Evolutionary conservation across 2,888 invertebrate genomes (phyloP).

Genomic region (Phaedon cochleariae): DNA sequence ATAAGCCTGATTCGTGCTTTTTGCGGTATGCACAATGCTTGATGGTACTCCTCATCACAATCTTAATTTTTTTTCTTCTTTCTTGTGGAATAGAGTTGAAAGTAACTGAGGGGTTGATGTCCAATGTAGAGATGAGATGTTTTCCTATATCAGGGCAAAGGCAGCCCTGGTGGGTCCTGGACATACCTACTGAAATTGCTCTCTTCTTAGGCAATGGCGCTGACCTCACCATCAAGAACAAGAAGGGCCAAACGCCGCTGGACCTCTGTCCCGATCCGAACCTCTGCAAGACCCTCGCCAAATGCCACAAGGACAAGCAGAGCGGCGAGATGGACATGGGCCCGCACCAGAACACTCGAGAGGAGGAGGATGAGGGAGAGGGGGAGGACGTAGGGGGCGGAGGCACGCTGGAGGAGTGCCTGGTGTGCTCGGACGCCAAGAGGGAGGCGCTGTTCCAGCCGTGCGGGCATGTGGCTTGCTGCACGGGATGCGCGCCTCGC

Average conservation of each 20-base stretch:
- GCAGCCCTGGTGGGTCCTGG: too few species aligned
- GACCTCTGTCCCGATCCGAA: slow-evolving; percentile 99
- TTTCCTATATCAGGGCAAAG: too few species aligned
- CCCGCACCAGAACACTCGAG: slow-evolving; percentile 56
- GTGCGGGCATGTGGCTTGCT: slow-evolving; percentile 93
- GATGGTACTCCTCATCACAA: too few species aligned
- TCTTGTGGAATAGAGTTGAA: too few species aligned
- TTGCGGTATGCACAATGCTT: too few species aligned
- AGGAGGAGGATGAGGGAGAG: slow-evolving; percentile 51
- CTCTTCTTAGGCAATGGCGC: slow-evolving; percentile 80
- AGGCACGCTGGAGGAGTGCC: slow-evolving; percentile 84
- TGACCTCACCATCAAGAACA: slow-evolving; percentile 91
- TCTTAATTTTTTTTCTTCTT: too few species aligned
- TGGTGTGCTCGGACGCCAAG: slow-evolving; percentile 93
- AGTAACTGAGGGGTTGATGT: too few species aligned
- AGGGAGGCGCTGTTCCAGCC: slow-evolving; percentile 91
- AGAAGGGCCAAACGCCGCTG: slow-evolving; percentile 91
- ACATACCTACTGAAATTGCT: too few species aligned
- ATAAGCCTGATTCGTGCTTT: too few species aligned
- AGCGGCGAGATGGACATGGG: slow-evolving; percentile 67
- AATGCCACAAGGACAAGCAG: slow-evolving; percentile 90
- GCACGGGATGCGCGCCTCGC: slow-evolving; percentile 85
- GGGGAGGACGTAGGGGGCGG: neutral
- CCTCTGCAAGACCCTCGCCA: slow-evolving; percentile 91
- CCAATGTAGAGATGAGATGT: too few species aligned